Percentiles rank a stretch among this genome's conserved stretches.
phyloP scores from a whole-genome alignment of 2,888 invertebrate species.

The Monochamus alternatus region DNA sequence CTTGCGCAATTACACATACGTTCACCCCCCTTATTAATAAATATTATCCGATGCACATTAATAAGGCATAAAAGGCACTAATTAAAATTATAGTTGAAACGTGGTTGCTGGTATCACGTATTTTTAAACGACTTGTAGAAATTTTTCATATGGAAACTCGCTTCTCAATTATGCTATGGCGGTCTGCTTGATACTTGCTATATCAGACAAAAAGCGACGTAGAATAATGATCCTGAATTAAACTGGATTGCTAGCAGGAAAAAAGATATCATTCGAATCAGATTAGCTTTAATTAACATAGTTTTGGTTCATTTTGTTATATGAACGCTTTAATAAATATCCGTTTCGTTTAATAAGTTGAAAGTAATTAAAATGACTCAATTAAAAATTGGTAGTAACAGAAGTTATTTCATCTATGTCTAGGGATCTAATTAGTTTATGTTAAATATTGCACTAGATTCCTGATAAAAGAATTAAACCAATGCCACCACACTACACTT shows the following conservation, averaged over 20 bases:
- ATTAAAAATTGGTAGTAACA: slow-evolving; percentile 26
- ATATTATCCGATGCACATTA: slow-evolving; percentile 33
- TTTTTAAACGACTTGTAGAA: slow-evolving; percentile 44
- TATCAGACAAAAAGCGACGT: slow-evolving; percentile 56
- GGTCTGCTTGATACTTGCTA: slow-evolving; percentile 53
- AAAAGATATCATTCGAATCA: slow-evolving; percentile 61
- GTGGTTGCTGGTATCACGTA: slow-evolving; percentile 48
- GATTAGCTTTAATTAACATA: slow-evolving; percentile 63
- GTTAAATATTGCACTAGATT: no score
- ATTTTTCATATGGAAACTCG: slow-evolving; percentile 53
- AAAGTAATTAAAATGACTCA: slow-evolving; percentile 39
- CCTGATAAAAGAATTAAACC: no score
- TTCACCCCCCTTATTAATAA: slow-evolving; percentile 28
- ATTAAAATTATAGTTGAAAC: slow-evolving; percentile 42
- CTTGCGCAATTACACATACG: slow-evolving; percentile 12
- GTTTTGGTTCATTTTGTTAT: slow-evolving; percentile 52
- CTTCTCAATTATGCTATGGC: slow-evolving; percentile 56
- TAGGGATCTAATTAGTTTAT: no score
- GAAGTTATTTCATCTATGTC: no score
- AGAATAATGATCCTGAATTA: slow-evolving; percentile 61
- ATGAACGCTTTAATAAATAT: slow-evolving; percentile 37
- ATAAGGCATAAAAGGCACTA: slow-evolving; percentile 39
- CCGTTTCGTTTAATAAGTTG: slow-evolving; percentile 32
- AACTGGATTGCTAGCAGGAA: slow-evolving; percentile 58
- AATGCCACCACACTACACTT: no score